A percentile compares a stretch with the other conserved stretches of the same genome.
phyloP scores from a whole-genome alignment of 2,113 vertebrate species.

The Cynopterus brachyotis region DNA sequence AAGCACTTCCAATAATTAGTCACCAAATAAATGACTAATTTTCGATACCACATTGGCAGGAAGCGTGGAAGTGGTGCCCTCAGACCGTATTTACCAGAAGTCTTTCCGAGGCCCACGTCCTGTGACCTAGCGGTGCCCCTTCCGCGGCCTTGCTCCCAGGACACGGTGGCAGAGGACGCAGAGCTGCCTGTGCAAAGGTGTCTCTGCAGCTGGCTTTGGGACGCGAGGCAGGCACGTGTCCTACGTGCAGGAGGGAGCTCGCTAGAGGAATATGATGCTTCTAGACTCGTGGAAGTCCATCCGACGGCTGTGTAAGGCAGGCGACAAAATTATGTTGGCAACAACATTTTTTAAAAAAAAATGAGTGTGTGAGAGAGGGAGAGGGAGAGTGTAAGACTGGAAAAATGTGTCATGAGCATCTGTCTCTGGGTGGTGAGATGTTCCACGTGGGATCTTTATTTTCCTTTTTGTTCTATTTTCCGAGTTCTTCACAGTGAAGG shows the following conservation, averaged over 20 bases:
- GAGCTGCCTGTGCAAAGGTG: rapidly evolving
- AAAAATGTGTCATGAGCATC: neutral
- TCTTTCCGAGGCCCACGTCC: neutral
- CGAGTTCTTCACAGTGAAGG: neutral
- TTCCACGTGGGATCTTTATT: neutral
- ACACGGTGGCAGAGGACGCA: neutral
- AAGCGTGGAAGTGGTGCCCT: neutral
- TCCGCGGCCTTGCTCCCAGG: neutral
- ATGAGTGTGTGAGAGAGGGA: neutral
- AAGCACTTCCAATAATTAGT: neutral
- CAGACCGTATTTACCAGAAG: neutral
- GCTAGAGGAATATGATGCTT: rapidly evolving
- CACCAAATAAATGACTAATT: neutral
- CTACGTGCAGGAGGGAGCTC: neutral
- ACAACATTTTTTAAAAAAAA: neutral
- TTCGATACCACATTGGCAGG: neutral
- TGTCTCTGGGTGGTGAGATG: neutral
- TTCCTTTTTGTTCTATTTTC: constrained; percentile 37
- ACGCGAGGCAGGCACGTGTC: no score
- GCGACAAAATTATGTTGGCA: neutral
- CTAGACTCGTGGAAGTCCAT: neutral
- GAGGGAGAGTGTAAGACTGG: neutral
- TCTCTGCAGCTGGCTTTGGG: no score
- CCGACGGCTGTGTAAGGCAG: neutral
- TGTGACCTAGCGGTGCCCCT: neutral